Evolutionary conservation across 53 echinoderm and acorn worm species (phyloP).

Genomic region (Holothuria leucospilota): DNA sequence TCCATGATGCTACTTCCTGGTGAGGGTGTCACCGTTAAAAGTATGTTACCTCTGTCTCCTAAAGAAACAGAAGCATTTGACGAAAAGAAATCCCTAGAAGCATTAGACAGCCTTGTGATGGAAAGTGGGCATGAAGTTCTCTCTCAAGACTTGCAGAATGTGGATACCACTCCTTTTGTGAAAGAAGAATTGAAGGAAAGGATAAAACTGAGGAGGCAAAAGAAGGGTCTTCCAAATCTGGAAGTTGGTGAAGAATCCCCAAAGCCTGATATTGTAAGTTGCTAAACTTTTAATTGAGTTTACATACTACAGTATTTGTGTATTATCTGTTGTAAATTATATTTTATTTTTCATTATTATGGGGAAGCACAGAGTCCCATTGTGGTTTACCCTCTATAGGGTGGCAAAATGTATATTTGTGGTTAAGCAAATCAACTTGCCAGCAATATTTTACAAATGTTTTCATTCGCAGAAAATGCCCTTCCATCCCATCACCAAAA

Average conservation of each 20-base stretch:
- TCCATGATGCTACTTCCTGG: neutral
- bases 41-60: slow-evolving; percentile 37
- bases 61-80: slow-evolving; percentile 46
- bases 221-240: slow-evolving; percentile 66
- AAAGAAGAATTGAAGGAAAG: slow-evolving; percentile 83
- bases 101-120: neutral
- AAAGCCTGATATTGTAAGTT: slow-evolving; percentile 31
- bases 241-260: slow-evolving; percentile 32
- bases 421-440: no score
- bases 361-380: no score
- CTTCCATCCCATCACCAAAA: no score
- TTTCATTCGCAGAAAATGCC: no score
- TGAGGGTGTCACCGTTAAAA: neutral
- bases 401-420: no score
- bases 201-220: slow-evolving; percentile 68
- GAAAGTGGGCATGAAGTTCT: neutral
- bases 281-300: no score
- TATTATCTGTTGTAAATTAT: no score
- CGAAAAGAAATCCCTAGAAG: slow-evolving; percentile 58
- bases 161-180: slow-evolving; percentile 74
- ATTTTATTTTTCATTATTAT: no score
- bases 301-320: no score
- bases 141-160: slow-evolving; percentile 57
- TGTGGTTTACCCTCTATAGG: no score
- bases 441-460: no score